phyloP scores from a whole-genome alignment of 1,140 invertebrate genomes.

The Metopolophium dirhodum region DNA sequence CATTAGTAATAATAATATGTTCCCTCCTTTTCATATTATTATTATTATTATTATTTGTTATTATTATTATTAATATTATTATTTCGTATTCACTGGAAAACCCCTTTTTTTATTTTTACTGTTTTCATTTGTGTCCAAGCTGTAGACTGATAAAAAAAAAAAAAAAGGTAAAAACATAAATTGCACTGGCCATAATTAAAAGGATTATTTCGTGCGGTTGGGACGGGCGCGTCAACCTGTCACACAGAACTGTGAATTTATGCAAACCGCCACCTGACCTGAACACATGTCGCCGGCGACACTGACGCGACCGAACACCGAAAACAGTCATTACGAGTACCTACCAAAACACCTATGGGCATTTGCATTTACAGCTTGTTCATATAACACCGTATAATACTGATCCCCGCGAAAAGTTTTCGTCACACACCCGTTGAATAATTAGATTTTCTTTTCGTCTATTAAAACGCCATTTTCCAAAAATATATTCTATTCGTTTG shows the following conservation, averaged over 20 bases:
- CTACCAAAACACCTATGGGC: not conserved
- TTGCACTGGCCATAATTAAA: slow-evolving; percentile 34
- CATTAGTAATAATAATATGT: not conserved
- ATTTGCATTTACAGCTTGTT: not conserved
- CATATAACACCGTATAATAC: not conserved
- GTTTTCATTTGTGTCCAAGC: not conserved
- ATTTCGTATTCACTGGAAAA: not conserved
- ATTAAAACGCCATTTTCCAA: not conserved
- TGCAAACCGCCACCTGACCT: slow-evolving; percentile 41
- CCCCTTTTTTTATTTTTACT: not conserved
- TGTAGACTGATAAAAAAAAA: not conserved
- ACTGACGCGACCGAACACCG: slow-evolving; percentile 1
- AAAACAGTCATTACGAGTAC: not conserved
- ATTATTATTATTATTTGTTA: too few relatives aligned
- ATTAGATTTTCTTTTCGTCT: not conserved
- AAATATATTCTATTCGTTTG: not conserved
- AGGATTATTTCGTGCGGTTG: slow-evolving; percentile 34
- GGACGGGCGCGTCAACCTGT: slow-evolving; percentile 39
- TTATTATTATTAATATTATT: not conserved
- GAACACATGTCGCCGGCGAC: slow-evolving; percentile 34
- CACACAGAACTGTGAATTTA: slow-evolving; percentile 36
- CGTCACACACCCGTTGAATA: not conserved
- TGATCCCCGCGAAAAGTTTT: slow-evolving; percentile 20
- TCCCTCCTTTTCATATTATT: not conserved
- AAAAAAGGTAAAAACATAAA: slow-evolving; percentile 19